Conservation (phyloP, 2,113 vertebrate species). For the Tragelaphus buxtoni region DNA sequence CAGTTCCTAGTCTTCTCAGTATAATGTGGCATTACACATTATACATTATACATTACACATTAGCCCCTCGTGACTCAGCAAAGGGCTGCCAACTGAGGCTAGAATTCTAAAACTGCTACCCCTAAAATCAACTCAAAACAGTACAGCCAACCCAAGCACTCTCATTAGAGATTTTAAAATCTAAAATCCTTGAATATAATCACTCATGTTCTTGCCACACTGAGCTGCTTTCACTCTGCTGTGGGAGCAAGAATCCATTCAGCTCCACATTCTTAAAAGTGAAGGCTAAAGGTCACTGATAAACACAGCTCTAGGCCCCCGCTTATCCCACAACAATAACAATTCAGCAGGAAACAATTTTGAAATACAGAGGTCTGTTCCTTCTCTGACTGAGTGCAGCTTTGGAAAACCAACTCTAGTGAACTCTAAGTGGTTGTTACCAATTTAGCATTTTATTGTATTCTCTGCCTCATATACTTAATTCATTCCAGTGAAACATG, state of each 20-base stretch:
- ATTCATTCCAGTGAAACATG: conserved; percentile 8
- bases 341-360: background rate
- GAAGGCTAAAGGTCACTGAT: background rate
- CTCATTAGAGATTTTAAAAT: background rate
- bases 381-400: background rate
- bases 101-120: background rate
- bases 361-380: background rate
- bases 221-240: background rate
- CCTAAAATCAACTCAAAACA: conserved; percentile 26
- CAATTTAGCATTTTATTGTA: background rate
- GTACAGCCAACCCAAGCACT: background rate
- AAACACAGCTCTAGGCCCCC: background rate
- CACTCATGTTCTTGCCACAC: background rate
- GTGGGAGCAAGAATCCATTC: background rate
- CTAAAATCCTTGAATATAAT: background rate
- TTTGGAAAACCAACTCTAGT: background rate
- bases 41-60: background rate
- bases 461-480: background rate
- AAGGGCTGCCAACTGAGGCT: background rate
- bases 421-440: background rate
- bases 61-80: background rate
- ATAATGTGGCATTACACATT: background rate
- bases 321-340: background rate
- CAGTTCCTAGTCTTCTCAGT: background rate
- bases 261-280: background rate